Evolutionary conservation across 2,113 vertebrate species (phyloP), one percentile per base, ranked within the genome.

Genomic region (Clarias macrocephalus): DNA sequence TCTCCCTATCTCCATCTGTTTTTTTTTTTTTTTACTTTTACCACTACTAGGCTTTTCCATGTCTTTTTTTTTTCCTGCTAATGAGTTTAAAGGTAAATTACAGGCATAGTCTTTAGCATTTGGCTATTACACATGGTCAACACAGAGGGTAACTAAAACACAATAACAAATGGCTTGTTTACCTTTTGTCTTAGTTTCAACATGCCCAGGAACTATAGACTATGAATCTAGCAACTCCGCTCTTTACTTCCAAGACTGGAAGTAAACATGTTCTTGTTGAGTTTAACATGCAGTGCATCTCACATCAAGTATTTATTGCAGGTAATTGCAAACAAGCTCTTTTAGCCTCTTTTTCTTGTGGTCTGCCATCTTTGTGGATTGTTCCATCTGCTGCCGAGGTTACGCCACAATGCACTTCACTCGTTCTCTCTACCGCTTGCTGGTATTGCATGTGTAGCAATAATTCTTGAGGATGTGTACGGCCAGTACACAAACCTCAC

Each of bases 81-180:
- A 30, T 57, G 30, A 82, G 75, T 84, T 15, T 30, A 84, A 83
- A 84, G 65, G 76, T 88, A 52, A 75, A 86, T 19, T 52, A 54
- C 16, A 18, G 75, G 72, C 72, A 18, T 57, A 57, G 62, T 54
- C 48, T 68, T 48, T 30, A 21, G 19, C 33, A n/a, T 33, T 37
- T 48, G 37, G 13, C 56, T 52, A 11, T 76, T 76, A 63, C 37
- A 21, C 9, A 23, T 56, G 25, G 66, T 87, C 72, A 33, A 25
- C 57, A 37, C 57, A 23, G 79, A 1, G 0, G 1, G 79, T 42
- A 81, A 62, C 57, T 70, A 82, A 80, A 87, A 82, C 80, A 70
- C 30, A 72, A 25, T 70, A 52, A 25, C 19, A 70, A 66, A 85
- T 81, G 80, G 33, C 5, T 30, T 59, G 56, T 66, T 48, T 75